Conservation (phyloP, 2,888 invertebrate species). For the Argyresthia albistria region DNA sequence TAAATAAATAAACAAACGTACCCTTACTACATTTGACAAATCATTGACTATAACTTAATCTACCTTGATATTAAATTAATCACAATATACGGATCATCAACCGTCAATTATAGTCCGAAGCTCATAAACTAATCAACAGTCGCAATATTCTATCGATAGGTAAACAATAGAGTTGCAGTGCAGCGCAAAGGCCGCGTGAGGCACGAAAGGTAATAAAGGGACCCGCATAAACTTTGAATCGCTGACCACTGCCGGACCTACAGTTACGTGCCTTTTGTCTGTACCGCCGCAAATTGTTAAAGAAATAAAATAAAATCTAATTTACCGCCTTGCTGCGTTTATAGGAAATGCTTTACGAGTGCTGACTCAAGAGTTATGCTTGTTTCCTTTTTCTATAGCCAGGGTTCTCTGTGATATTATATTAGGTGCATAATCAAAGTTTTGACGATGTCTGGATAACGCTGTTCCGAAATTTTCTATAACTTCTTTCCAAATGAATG, state of each 20-base stretch:
- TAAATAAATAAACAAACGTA: too few relatives aligned
- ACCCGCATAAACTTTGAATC: constrained; percentile 69
- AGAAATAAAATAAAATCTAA: constrained; percentile 71
- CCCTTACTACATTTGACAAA: too few relatives aligned
- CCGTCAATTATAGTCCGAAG: too few relatives aligned
- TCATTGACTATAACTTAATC: too few relatives aligned
- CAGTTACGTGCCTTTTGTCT: constrained; percentile 62
- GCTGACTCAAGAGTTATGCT: constrained; percentile 25
- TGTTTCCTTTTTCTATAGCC: background rate
- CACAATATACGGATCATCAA: too few relatives aligned
- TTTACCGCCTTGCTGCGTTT: constrained; percentile 65
- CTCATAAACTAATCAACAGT: too few relatives aligned
- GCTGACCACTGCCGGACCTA: constrained; percentile 65
- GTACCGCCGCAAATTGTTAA: constrained; percentile 65
- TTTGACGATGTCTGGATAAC: background rate
- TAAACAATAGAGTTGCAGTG: constrained; percentile 16
- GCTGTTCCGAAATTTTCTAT: background rate
- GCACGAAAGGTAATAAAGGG: constrained; percentile 51
- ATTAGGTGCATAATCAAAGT: too few relatives aligned
- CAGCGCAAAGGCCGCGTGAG: constrained; percentile 24
- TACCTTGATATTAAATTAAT: too few relatives aligned
- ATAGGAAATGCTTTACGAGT: constrained; percentile 59
- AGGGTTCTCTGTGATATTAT: background rate
- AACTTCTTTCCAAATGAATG: background rate
- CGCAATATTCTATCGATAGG: constrained; percentile 14